Evolutionary conservation across 2,888 invertebrate genomes (phyloP).

Genomic region (Tinea trinotella): DNA sequence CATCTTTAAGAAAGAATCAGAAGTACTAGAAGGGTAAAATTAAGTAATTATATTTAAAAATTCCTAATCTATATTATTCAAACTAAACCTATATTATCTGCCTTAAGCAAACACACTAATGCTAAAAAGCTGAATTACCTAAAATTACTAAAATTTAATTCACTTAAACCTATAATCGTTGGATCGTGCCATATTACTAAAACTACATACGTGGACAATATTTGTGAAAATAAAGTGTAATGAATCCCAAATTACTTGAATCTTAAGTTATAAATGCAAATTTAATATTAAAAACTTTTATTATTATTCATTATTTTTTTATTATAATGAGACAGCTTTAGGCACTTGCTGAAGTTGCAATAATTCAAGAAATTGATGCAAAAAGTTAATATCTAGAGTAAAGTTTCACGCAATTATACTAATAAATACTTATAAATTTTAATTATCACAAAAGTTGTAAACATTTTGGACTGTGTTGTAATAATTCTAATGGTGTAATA

Average conservation of each 20-base stretch:
- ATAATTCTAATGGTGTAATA: constrained; percentile 4
- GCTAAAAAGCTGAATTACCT: constrained; percentile 58
- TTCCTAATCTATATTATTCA: constrained; percentile 9
- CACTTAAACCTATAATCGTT: constrained; percentile 23
- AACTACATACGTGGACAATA: neutral
- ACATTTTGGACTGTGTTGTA: constrained; percentile 50
- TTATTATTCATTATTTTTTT: constrained; percentile 30
- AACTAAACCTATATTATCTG: constrained; percentile 36
- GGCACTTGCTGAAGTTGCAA: constrained; percentile 18
- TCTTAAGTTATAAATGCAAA: constrained; percentile 26
- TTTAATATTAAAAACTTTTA: constrained; percentile 27
- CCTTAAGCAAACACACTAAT: constrained; percentile 55
- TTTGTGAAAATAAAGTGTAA: constrained; percentile 8
- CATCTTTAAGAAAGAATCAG: constrained; percentile 43
- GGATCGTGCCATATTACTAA: constrained; percentile 28
- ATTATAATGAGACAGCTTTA: constrained; percentile 31
- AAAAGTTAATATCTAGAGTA: neutral
- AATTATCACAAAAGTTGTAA: constrained; percentile 64
- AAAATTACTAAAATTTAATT: constrained; percentile 2
- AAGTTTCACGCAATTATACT: neutral
- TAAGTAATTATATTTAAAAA: constrained; percentile 17
- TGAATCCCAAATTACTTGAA: constrained; percentile 26
- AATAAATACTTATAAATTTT: constrained; percentile 30
- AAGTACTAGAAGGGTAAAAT: constrained; percentile 23
- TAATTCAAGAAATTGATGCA: neutral